A percentile compares a stretch with the other conserved stretches of the same genome.
phyloP scores from a whole-genome alignment of 2,797 vertebrate species.

The Neosilurus hyrtlii region DNA sequence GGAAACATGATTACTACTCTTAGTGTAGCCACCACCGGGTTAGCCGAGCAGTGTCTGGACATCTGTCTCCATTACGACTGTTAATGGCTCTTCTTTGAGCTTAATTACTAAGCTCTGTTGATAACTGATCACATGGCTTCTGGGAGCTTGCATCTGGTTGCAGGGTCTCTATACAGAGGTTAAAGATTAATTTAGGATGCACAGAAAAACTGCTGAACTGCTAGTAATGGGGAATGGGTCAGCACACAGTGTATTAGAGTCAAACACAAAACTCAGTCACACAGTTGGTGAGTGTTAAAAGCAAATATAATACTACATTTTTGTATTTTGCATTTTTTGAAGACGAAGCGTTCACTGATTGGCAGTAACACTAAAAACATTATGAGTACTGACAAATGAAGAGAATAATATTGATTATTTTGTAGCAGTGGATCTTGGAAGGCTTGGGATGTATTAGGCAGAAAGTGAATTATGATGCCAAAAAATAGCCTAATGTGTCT shows the following conservation, averaged over 20 bases:
- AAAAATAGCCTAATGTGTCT: too few species aligned
- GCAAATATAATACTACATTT: too few species aligned
- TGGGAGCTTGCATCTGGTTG: conserved; percentile 16
- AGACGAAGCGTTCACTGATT: too few species aligned
- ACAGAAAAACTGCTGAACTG: conserved; percentile 18
- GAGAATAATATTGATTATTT: too few species aligned
- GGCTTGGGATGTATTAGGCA: too few species aligned
- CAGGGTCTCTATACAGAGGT: neutral
- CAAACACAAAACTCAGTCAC: conserved; percentile 20
- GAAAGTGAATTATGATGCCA: too few species aligned
- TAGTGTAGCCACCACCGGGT: conserved; percentile 7
- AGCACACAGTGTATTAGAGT: conserved; percentile 4
- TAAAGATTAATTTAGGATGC: conserved; percentile 22
- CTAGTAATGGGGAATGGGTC: conserved; percentile 11
- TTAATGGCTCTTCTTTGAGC: conserved; percentile 39
- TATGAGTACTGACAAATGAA: too few species aligned
- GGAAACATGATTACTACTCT: conserved; percentile 9
- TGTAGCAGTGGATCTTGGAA: too few species aligned
- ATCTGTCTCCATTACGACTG: conserved; percentile 39
- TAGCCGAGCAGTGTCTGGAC: conserved; percentile 32
- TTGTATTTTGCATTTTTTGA: too few species aligned
- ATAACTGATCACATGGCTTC: conserved; percentile 22
- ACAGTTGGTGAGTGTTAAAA: conserved; percentile 21
- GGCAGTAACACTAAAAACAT: too few species aligned
- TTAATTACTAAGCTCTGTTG: conserved; percentile 48